phyloP scores from a whole-genome alignment of 2,797 vertebrate species.

The Halcyon leucocephala region DNA sequence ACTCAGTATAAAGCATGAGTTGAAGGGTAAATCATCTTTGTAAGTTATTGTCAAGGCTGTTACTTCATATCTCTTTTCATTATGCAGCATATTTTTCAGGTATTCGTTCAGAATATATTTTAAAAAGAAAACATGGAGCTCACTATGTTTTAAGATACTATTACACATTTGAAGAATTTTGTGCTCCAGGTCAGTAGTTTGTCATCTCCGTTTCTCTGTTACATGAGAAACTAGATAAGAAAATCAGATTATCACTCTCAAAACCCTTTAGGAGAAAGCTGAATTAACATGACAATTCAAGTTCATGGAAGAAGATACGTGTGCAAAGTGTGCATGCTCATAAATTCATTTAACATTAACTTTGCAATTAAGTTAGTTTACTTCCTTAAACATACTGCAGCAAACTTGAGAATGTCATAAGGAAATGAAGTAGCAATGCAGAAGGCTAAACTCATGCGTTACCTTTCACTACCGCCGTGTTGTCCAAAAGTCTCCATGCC shows the following conservation, averaged over 20 bases:
- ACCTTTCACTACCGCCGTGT: background rate
- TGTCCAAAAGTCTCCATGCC: background rate
- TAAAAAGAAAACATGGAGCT: conserved; percentile 31
- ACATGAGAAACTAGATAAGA: conserved; percentile 40
- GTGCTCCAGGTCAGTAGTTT: conserved; percentile 28
- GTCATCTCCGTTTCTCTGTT: conserved; percentile 2
- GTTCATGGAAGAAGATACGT: conserved; percentile 53
- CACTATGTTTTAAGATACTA: conserved; percentile 3
- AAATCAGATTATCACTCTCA: conserved; percentile 62
- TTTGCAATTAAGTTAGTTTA: conserved; percentile 47
- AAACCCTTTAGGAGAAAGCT: conserved; percentile 48
- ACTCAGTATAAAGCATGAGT: background rate
- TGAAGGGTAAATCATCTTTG: conserved; percentile 21
- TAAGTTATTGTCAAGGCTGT: conserved; percentile 20
- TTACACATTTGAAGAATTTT: conserved; percentile 30
- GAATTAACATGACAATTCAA: conserved; percentile 56
- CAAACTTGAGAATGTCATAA: background rate
- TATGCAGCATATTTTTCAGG: conserved; percentile 49
- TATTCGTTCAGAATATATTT: conserved; percentile 20
- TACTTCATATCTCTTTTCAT: conserved; percentile 23
- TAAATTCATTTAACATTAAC: conserved; percentile 63
- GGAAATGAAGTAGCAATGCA: background rate
- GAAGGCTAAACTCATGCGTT: background rate
- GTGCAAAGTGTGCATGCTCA: conserved; percentile 37
- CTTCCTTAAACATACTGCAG: background rate